phyloP scores from a whole-genome alignment of 2,797 vertebrate species.

The Rhinella marina region DNA sequence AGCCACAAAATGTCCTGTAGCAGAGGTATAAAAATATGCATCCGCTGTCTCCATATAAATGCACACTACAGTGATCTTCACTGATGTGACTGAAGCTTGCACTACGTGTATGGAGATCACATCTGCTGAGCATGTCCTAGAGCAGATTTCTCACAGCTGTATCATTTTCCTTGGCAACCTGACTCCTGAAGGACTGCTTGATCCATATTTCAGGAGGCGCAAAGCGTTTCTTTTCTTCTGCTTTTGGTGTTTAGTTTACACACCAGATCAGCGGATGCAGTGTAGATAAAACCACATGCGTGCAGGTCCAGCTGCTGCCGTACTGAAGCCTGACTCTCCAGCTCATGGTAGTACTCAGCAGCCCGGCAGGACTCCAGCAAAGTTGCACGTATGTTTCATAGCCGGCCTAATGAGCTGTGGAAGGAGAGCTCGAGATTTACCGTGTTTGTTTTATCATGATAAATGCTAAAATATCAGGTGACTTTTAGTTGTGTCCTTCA shows the following conservation, averaged over 20 bases:
- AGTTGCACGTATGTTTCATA: conserved; percentile 58
- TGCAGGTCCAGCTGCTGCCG: conserved; percentile 45
- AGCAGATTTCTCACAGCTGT: conserved; percentile 1
- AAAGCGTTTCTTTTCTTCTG: background rate
- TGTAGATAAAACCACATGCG: conserved; percentile 50
- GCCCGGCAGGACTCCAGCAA: conserved; percentile 51
- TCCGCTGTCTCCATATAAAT: background rate
- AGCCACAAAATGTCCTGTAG: background rate
- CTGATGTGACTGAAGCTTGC: conserved; percentile 2
- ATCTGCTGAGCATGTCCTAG: conserved; percentile 29
- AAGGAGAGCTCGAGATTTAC: conserved; percentile 74
- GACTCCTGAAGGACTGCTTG: conserved; percentile 20
- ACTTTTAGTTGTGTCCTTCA: conserved; percentile 66
- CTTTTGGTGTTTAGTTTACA: conserved; percentile 38
- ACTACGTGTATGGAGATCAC: conserved; percentile 22
- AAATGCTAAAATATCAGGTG: conserved; percentile 69
- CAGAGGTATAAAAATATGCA: background rate
- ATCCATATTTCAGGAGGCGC: conserved; percentile 29
- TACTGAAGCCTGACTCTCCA: conserved; percentile 40
- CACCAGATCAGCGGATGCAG: conserved; percentile 34
- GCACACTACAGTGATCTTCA: conserved; percentile 19
- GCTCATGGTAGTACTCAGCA: conserved; percentile 32
- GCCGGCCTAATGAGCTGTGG: conserved; percentile 73
- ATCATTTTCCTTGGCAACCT: conserved; percentile 18
- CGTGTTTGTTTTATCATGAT: conserved; percentile 72